Evolutionary conservation across 2,113 vertebrate species (phyloP).

Genomic region (Salvelinus sp.): DNA sequence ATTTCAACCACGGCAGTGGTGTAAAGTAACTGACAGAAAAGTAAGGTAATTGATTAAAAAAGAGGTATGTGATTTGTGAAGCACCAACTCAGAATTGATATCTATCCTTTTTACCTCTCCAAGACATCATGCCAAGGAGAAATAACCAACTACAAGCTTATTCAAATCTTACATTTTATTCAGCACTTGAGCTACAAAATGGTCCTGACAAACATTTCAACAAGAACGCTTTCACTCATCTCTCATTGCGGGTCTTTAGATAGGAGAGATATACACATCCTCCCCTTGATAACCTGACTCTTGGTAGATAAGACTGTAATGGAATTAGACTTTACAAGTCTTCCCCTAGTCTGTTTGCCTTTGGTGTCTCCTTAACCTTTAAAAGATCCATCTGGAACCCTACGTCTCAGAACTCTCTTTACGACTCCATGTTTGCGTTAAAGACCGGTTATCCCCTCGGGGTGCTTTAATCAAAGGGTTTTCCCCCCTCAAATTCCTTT

Average conservation of each 20-base stretch:
- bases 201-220: constrained; percentile 64
- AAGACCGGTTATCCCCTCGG: constrained; percentile 57
- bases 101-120: background rate
- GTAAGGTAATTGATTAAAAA: too few relatives aligned
- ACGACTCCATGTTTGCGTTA: constrained; percentile 61
- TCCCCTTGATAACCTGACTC: constrained; percentile 62
- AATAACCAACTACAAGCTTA: constrained; percentile 42
- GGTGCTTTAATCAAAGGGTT: constrained; percentile 62
- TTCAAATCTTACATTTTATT: constrained; percentile 27
- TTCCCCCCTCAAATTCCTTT: constrained; percentile 73
- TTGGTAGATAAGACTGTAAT: constrained; percentile 71
- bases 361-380: constrained; percentile 75
- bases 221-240: constrained; percentile 51
- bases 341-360: constrained; percentile 70
- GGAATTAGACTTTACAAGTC: constrained; percentile 72
- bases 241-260: constrained; percentile 44
- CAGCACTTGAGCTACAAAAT: constrained; percentile 34
- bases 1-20: constrained; percentile 46
- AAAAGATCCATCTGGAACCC: constrained; percentile 52
- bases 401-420: constrained; percentile 57
- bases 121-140: constrained; percentile 44
- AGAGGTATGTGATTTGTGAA: constrained; percentile 14
- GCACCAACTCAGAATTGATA: background rate
- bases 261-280: constrained; percentile 45
- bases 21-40: constrained; percentile 9